Evolutionary conservation across 2,888 invertebrate species (phyloP).

Genomic region (Anthrax anthrax): DNA sequence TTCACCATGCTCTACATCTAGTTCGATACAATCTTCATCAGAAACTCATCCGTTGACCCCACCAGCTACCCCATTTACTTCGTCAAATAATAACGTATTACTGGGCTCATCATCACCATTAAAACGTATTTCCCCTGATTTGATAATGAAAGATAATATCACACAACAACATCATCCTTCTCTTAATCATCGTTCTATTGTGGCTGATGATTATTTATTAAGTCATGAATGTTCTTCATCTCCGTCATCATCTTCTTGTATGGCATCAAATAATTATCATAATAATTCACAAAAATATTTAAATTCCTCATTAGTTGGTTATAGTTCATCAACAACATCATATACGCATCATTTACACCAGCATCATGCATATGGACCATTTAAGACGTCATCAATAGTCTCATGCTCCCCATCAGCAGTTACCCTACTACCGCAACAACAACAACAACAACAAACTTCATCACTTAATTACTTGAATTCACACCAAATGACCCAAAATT

Average conservation of each 20-base stretch:
- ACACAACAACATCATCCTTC: background rate
- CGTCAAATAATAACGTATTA: constrained; percentile 1
- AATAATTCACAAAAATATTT: background rate
- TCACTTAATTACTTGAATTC: constrained; percentile 29
- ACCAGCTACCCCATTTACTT: constrained; percentile 26
- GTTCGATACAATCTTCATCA: constrained; percentile 23
- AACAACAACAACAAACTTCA: constrained; percentile 19
- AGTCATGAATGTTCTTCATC: constrained; percentile 1
- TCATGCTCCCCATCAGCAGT: constrained; percentile 7
- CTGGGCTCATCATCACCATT: constrained; percentile 11
- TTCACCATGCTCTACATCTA: constrained; percentile 28
- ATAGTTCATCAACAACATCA: background rate
- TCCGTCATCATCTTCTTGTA: background rate
- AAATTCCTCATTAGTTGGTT: background rate
- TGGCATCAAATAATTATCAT: background rate
- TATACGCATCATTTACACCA: constrained; percentile 8
- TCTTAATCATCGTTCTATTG: background rate
- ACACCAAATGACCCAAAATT: constrained; percentile 9
- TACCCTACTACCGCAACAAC: constrained; percentile 10
- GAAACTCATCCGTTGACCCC: constrained; percentile 26
- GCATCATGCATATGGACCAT: constrained; percentile 2
- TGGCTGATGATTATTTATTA: constrained; percentile 1
- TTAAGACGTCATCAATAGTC: constrained; percentile 1
- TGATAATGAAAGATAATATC: background rate
- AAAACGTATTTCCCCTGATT: constrained; percentile 7